These are phyloP conservation scores for Halocynthia aurantium DNA, from an alignment of 23 tunicate genomes.

Conservation along the genomic window DNA sequence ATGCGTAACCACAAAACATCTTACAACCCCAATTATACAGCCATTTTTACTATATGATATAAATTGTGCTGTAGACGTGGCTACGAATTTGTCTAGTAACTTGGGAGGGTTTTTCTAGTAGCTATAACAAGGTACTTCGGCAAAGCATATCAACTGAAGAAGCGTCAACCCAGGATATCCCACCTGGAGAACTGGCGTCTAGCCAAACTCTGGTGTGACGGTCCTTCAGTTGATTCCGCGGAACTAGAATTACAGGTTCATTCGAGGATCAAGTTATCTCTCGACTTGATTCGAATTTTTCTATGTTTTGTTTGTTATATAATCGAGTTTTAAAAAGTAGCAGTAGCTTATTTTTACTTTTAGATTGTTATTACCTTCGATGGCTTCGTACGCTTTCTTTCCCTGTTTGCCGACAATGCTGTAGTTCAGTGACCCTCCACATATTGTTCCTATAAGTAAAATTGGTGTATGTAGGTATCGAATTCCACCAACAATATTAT, in stretches of 20 bases:
- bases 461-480: neutral
- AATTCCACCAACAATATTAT: neutral
- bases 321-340: neutral
- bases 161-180: no score
- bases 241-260: no score
- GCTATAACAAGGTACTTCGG: neutral
- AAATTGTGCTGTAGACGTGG: neutral
- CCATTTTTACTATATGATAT: no score
- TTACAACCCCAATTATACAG: no score
- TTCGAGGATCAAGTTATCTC: no score
- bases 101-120: neutral
- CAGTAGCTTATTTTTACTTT: neutral
- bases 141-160: no score
- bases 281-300: neutral
- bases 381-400: constrained; percentile 22
- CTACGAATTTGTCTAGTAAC: neutral
- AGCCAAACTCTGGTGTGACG: no score
- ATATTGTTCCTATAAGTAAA: constrained; percentile 44
- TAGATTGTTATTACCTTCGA: constrained; percentile 43
- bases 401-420: constrained; percentile 41
- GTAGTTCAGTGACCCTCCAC: constrained; percentile 43
- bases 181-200: no score
- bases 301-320: neutral
- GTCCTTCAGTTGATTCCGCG: neutral
- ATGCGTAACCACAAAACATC: no score